Evolutionary conservation across 2,797 vertebrate species (phyloP).

Genomic region (Gadopsis marmoratus): DNA sequence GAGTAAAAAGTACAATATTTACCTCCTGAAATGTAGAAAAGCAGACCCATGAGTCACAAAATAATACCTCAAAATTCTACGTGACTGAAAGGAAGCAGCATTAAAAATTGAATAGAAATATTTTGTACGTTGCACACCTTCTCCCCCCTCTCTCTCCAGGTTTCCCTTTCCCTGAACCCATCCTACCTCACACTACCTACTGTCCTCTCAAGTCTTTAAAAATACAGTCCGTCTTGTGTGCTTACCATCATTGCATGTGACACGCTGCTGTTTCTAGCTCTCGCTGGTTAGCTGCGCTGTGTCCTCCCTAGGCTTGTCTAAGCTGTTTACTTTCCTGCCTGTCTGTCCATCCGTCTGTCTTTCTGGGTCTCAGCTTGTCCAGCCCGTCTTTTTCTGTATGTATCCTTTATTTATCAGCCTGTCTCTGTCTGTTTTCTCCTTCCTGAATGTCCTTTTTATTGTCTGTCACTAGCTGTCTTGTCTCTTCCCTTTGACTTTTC

Average conservation of each 20-base stretch:
- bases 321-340: constrained; percentile 43
- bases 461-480: constrained; percentile 51
- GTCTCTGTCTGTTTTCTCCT: constrained; percentile 55
- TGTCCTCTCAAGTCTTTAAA: constrained; percentile 79
- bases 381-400: constrained; percentile 63
- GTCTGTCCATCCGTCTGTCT: constrained; percentile 50
- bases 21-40: not conserved
- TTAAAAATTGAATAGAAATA: constrained; percentile 37
- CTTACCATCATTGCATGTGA: constrained; percentile 78
- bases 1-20: constrained; percentile 9
- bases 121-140: constrained; percentile 36
- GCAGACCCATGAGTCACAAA: not conserved
- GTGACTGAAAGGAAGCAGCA: constrained; percentile 9
- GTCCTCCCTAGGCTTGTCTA: constrained; percentile 63
- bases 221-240: constrained; percentile 75
- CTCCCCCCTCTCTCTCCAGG: not conserved
- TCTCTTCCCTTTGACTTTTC: constrained; percentile 50
- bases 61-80: not conserved
- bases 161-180: constrained; percentile 21
- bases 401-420: constrained; percentile 68
- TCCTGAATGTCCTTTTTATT: constrained; percentile 50
- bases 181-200: constrained; percentile 31
- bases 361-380: constrained; percentile 45
- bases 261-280: constrained; percentile 70
- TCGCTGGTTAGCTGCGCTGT: constrained; percentile 60